These are phyloP conservation scores for Mormyrops attenuatus DNA, from an alignment of 2,797 vertebrate genomes.

Conservation along the genomic window DNA sequence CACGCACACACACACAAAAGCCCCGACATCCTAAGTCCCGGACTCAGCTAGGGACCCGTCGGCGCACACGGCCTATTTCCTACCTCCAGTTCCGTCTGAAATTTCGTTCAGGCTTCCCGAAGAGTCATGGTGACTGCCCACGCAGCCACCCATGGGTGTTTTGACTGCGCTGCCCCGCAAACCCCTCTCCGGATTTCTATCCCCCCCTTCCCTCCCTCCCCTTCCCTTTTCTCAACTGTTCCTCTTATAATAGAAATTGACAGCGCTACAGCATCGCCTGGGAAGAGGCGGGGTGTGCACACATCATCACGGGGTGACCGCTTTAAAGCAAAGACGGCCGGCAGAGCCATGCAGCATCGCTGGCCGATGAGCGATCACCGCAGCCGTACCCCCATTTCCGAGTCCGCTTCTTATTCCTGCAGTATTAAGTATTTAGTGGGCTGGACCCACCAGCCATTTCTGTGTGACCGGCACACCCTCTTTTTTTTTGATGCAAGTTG, in stretches of 20 bases:
- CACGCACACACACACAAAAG: background rate
- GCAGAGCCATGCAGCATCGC: background rate
- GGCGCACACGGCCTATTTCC: constrained; percentile 27
- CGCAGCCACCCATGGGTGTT: constrained; percentile 97
- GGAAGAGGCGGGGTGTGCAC: constrained; percentile 38
- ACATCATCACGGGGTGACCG: constrained; percentile 37
- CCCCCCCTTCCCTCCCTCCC: constrained; percentile 23
- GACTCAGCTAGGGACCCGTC: background rate
- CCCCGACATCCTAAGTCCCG: background rate
- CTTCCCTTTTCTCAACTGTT: constrained; percentile 25
- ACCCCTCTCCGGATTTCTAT: constrained; percentile 48
- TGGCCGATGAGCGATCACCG: background rate
- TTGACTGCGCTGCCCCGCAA: constrained; percentile 61
- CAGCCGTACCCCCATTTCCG: background rate
- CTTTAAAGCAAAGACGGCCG: background rate
- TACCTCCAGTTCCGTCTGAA: constrained; percentile 94
- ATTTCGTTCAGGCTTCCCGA: constrained; percentile 97
- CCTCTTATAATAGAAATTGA: constrained; percentile 42
- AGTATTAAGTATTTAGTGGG: constrained; percentile 1
- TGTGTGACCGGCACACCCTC: background rate
- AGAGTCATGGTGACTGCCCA: constrained; percentile 96
- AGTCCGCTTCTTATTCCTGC: background rate
- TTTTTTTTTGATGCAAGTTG: background rate
- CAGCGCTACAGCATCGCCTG: constrained; percentile 43
- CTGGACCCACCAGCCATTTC: background rate